These are phyloP conservation scores for Bombus terrestris DNA, from an alignment of 1,140 invertebrate genomes.

Conservation along the genomic window DNA sequence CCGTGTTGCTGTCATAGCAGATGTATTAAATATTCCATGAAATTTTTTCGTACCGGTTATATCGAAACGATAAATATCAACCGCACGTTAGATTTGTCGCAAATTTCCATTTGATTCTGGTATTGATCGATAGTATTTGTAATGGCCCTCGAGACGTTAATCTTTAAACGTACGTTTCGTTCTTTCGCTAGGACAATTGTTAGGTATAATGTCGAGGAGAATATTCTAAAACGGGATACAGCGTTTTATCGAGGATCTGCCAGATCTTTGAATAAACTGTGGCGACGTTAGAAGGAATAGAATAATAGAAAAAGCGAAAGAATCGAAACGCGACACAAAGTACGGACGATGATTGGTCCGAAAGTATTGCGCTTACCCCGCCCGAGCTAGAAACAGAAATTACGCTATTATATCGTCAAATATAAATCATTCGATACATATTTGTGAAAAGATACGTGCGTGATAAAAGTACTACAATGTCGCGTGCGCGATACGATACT, in stretches of 20 bases:
- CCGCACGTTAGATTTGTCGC: neutral
- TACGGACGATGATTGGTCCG: conserved; percentile 22
- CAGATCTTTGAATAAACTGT: conserved; percentile 10
- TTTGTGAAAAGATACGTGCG: neutral
- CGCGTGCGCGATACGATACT: conserved; percentile 10
- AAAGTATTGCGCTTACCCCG: conserved; percentile 67
- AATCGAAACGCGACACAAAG: conserved; percentile 2
- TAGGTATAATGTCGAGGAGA: too few species aligned
- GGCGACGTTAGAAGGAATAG: neutral
- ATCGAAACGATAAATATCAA: neutral
- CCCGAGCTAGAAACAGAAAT: conserved; percentile 40
- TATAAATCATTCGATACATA: conserved; percentile 24
- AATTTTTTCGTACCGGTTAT: neutral
- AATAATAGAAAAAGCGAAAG: neutral
- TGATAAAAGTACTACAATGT: neutral
- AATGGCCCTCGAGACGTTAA: neutral
- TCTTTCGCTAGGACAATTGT: conserved; percentile 6
- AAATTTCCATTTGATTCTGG: neutral
- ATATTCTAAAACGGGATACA: neutral
- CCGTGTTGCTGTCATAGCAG: neutral
- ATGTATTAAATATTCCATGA: too few species aligned
- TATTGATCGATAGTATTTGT: neutral
- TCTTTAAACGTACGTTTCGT: neutral
- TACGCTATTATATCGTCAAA: conserved; percentile 10
- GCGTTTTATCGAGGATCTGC: neutral